Conservation (phyloP, 1,140 invertebrate genomes). For the Adelges cooleyi region DNA sequence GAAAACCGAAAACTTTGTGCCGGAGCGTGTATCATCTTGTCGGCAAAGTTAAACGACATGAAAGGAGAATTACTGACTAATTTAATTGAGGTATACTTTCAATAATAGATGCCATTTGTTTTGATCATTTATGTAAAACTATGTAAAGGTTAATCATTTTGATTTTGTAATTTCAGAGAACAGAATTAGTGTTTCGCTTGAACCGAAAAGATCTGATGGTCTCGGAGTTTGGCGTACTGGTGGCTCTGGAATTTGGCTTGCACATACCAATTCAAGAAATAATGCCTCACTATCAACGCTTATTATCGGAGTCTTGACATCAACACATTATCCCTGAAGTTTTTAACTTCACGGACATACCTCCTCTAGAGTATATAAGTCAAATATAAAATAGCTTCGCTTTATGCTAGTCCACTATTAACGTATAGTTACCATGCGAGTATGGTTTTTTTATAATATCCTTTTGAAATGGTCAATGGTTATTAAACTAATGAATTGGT, state of each 20-base stretch:
- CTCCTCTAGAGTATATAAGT: background rate
- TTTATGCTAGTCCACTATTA: too few relatives aligned
- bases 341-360: background rate
- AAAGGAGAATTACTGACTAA: conserved; percentile 77
- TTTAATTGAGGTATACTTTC: conserved; percentile 64
- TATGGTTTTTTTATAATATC: too few relatives aligned
- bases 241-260: conserved; percentile 86
- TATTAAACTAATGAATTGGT: too few relatives aligned
- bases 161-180: conserved; percentile 55
- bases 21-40: conserved; percentile 82
- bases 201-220: conserved; percentile 81
- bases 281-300: conserved; percentile 86
- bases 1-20: conserved; percentile 90
- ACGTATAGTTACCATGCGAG: too few relatives aligned
- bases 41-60: conserved; percentile 92
- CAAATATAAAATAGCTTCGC: too few relatives aligned
- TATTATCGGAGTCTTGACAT: conserved; percentile 74
- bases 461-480: too few relatives aligned
- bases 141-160: background rate
- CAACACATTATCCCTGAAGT: background rate
- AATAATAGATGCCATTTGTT: background rate
- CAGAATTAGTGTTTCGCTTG: conserved; percentile 76
- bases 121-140: background rate
- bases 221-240: conserved; percentile 87
- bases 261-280: conserved; percentile 84